Percentiles rank a stretch among this genome's conserved stretches.
Evolutionary conservation across 2,113 vertebrate species (phyloP).

Genomic region (Odontophorus gujanensis): DNA sequence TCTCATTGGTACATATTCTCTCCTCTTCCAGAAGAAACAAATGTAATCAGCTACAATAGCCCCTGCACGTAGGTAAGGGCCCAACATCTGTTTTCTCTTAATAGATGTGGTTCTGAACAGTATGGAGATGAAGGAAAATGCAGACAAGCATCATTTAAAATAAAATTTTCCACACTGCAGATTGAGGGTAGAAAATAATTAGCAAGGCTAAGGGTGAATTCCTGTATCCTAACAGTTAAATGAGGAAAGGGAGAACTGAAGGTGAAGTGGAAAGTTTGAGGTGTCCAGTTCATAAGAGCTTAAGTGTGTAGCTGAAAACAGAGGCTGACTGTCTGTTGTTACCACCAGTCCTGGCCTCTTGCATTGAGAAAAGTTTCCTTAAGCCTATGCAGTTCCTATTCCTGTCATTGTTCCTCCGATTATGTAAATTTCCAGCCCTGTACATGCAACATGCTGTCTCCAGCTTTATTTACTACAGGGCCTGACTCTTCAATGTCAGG

Average conservation of each 20-base stretch:
- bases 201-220: not conserved
- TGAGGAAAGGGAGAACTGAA: not conserved
- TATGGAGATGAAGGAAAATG: not conserved
- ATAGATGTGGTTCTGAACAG: not conserved
- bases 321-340: not conserved
- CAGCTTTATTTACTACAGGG: not conserved
- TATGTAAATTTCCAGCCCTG: not conserved
- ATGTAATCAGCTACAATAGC: conserved; percentile 24
- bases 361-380: not conserved
- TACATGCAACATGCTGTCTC: rapidly evolving
- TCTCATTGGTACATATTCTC: not conserved
- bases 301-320: not conserved
- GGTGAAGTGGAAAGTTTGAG: not conserved
- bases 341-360: not conserved
- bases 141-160: not conserved
- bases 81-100: not conserved
- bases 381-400: not conserved
- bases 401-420: not conserved
- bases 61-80: not conserved
- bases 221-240: not conserved
- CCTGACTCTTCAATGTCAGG: not conserved
- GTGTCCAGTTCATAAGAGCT: not conserved
- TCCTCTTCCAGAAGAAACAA: conserved; percentile 54
- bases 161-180: not conserved
- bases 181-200: not conserved